Evolutionary conservation across 2,888 invertebrate genomes (phyloP), one percentile per base, ranked within the genome.

Genomic region (Mystacides longicornis): DNA sequence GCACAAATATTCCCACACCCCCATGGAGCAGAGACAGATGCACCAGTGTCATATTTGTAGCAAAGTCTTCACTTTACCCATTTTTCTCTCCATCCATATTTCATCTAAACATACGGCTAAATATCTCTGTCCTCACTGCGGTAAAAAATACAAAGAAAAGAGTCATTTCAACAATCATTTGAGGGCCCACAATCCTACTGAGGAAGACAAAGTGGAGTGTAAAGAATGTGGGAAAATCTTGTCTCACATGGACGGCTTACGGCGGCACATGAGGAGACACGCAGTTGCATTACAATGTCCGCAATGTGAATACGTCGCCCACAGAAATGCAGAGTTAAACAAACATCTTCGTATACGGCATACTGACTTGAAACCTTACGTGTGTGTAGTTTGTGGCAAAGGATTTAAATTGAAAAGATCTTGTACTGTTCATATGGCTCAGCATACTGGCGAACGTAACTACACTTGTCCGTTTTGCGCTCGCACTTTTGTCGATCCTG

Each of bases 1-100:
- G 3, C 64, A 64, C 49, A 22, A 55, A 21, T 33, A 61, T 16
- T 60, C 60, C 5, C 64, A 64, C 57, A 54, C 61, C 23, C 62
- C 62, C 1, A 61, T 59, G 49, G 54, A 57, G 16, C 37, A 59
- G 52, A 53, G 62, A 14, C 58, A 55, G 16, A 49, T 57, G 2
- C 62, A 62, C 50, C 50, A 61, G 46, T 64, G 64, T 52, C 60
- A 63, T 43, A 62, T 59, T 49, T 64, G 64, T 47, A 62, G 61
- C 3, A 63, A 62, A 59, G 45, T 31, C n/a, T 50, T 45, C 14
- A 21, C 23, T 16, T 31, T 31, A 14, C 23, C 22, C 16, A 55
- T 22, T 27, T 46, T 56, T 46, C 18, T 51, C 23, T 49, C 37
- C 23, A 51, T 27, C 2, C 33, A 45, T 33, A 47, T 23, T 11